Evolutionary conservation across 2,888 invertebrate genomes (phyloP).

Genomic region (Trissoscelio sp.): DNA sequence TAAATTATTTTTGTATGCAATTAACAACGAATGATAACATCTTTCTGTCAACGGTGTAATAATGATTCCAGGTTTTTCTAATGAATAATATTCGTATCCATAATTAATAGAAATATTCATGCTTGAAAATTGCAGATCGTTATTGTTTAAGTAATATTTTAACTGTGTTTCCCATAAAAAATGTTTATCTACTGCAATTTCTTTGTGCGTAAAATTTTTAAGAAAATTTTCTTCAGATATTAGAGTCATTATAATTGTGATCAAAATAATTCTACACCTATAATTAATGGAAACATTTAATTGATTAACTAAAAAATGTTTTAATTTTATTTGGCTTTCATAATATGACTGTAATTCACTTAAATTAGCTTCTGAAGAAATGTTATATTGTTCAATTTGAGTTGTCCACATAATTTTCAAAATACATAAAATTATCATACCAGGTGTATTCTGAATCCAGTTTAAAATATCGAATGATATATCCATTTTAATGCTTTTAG

Average conservation of each 20-base stretch:
- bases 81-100: conserved; percentile 87
- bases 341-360: conserved; percentile 84
- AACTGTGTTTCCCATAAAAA: conserved; percentile 87
- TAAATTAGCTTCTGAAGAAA: conserved; percentile 71
- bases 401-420: conserved; percentile 88
- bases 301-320: conserved; percentile 85
- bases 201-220: conserved; percentile 80
- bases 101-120: conserved; percentile 85
- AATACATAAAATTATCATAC: conserved; percentile 86
- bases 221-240: conserved; percentile 85
- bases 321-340: conserved; percentile 83
- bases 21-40: conserved; percentile 86
- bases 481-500: conserved; percentile 83
- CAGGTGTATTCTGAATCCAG: conserved; percentile 87
- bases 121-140: conserved; percentile 83
- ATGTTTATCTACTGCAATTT: conserved; percentile 80
- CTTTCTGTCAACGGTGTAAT: conserved; percentile 84
- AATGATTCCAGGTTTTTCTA: conserved; percentile 82
- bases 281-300: conserved; percentile 86
- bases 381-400: conserved; percentile 85
- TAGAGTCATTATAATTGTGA: conserved; percentile 85
- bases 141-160: conserved; percentile 85
- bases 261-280: conserved; percentile 84
- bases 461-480: conserved; percentile 24
- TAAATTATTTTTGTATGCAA: conserved; percentile 86